phyloP scores from a whole-genome alignment of 2,797 vertebrate genomes.

The Mycteria americana region DNA sequence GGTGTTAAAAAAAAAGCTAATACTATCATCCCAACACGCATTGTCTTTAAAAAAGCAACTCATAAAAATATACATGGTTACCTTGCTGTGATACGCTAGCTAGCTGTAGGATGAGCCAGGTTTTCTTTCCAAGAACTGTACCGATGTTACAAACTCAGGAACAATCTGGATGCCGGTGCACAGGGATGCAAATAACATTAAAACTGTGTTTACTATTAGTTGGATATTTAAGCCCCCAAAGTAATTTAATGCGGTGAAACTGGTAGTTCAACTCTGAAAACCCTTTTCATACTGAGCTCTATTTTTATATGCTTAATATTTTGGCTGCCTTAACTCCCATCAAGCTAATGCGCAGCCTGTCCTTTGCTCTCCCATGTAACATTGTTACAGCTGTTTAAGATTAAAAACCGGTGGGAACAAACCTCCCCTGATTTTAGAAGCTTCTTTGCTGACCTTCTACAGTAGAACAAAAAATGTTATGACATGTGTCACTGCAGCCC shows the following conservation, averaged over 20 bases:
- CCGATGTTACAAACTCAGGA: rapidly evolving
- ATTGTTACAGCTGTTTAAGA: constrained; percentile 42
- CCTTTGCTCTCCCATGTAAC: neutral
- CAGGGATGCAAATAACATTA: neutral
- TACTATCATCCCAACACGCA: rapidly evolving
- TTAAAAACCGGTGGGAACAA: constrained; percentile 36
- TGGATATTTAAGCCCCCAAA: neutral
- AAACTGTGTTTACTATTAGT: neutral
- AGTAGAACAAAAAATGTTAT: constrained; percentile 3
- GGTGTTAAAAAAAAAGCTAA: neutral
- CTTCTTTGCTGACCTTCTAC: constrained; percentile 6
- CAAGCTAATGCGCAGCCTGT: neutral
- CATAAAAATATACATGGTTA: neutral
- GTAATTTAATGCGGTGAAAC: neutral
- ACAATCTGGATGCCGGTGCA: neutral
- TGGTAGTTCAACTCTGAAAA: neutral
- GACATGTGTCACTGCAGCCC: neutral
- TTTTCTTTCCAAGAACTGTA: neutral
- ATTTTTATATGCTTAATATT: constrained; percentile 21
- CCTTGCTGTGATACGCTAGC: neutral
- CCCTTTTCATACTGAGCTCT: neutral
- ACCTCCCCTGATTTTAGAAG: constrained; percentile 17
- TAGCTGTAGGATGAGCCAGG: neutral
- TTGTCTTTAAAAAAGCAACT: neutral
- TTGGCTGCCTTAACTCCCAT: constrained; percentile 1